Percentiles rank a stretch among this genome's conserved stretches.
Evolutionary conservation across 2,113 vertebrate species (phyloP).

Genomic region (Ictidomys tridecemlineatus): DNA sequence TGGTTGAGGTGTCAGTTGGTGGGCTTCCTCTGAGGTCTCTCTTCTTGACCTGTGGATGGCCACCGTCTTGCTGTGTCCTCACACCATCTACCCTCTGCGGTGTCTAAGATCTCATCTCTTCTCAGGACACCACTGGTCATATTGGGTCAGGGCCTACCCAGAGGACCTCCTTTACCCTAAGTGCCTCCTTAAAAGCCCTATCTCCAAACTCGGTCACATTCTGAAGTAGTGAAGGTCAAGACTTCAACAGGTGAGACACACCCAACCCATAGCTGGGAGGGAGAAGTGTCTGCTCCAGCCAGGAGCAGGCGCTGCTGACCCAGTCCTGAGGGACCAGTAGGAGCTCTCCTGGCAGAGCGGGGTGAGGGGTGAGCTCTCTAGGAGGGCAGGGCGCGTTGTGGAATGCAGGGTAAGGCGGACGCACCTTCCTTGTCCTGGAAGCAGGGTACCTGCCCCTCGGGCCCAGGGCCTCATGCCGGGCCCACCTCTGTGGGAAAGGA

Average conservation of each 20-base stretch:
- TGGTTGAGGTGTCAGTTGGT: fast-evolving
- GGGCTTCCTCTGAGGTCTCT: not conserved
- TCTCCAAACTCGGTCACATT: not conserved
- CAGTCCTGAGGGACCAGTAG: fast-evolving
- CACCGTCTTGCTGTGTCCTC: fast-evolving
- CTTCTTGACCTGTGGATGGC: too few relatives aligned
- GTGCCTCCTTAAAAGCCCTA: not conserved
- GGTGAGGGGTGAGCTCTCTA: too few relatives aligned
- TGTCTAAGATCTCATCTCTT: not conserved
- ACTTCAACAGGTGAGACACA: not conserved
- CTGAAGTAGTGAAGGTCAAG: not conserved
- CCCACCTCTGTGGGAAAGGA: not conserved
- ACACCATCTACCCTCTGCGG: not conserved
- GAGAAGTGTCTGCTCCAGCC: too few relatives aligned
- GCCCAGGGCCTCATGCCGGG: not conserved
- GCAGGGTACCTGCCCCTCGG: not conserved
- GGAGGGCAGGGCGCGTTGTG: fast-evolving
- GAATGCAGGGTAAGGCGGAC: not conserved
- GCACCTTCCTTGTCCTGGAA: not conserved
- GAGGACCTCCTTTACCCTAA: too few relatives aligned
- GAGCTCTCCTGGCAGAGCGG: not conserved
- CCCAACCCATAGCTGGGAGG: not conserved
- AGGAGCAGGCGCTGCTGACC: too few relatives aligned
- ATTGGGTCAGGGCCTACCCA: not conserved
- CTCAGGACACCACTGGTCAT: not conserved